phyloP scores from a whole-genome alignment of 2,888 invertebrate species.

The Linnaemya tessellans region DNA sequence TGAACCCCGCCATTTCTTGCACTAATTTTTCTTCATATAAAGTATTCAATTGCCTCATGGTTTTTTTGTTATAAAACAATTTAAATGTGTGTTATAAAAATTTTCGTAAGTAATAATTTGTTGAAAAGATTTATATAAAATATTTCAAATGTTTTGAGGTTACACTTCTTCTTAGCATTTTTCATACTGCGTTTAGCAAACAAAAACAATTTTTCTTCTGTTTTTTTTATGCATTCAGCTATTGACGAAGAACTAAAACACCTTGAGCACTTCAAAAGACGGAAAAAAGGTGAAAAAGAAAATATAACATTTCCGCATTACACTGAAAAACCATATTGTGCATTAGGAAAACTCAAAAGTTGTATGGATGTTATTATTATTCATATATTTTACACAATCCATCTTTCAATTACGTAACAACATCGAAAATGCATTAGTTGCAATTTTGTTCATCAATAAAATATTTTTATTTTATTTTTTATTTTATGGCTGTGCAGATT shows the following conservation, averaged over 20 bases:
- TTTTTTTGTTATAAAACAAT: too few species aligned
- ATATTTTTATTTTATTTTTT: slow-evolving; percentile 30
- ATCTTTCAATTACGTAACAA: slow-evolving; percentile 70
- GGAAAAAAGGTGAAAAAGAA: slow-evolving; percentile 26
- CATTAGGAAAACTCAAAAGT: slow-evolving; percentile 31
- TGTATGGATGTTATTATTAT: slow-evolving; percentile 45
- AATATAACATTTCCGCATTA: slow-evolving; percentile 53
- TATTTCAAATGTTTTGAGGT: slow-evolving; percentile 38
- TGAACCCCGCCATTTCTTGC: too few species aligned
- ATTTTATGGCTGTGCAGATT: slow-evolving; percentile 20
- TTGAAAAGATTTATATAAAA: background rate
- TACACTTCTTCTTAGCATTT: slow-evolving; percentile 30
- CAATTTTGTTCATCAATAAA: slow-evolving; percentile 62
- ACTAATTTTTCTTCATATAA: too few species aligned
- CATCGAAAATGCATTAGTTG: slow-evolving; percentile 72
- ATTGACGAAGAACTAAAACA: slow-evolving; percentile 54
- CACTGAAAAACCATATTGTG: slow-evolving; percentile 53
- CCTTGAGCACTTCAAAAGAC: slow-evolving; percentile 53
- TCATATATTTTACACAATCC: slow-evolving; percentile 63
- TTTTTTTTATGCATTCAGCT: slow-evolving; percentile 24
- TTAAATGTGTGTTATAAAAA: too few species aligned
- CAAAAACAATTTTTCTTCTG: slow-evolving; percentile 24
- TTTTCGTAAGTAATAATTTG: too few species aligned
- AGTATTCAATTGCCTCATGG: too few species aligned
- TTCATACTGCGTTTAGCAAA: slow-evolving; percentile 29